phyloP scores from a whole-genome alignment of 2,113 vertebrate genomes.

The Lipotes vexillifer region DNA sequence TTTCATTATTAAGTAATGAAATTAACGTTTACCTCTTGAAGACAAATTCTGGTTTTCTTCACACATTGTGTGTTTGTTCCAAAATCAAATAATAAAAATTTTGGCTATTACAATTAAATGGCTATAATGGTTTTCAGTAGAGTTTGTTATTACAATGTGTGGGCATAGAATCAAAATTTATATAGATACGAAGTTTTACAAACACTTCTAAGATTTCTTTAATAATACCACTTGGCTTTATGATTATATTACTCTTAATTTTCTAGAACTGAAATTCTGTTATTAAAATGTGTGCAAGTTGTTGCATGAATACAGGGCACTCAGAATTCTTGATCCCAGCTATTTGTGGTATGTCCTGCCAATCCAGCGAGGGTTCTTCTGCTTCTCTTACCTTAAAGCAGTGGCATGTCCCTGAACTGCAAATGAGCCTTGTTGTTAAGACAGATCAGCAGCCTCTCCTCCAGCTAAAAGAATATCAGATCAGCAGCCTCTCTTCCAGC shows the following conservation, averaged over 20 bases:
- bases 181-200: not conserved
- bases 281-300: not conserved
- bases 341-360: not conserved
- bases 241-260: not conserved
- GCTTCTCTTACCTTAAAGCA: not conserved
- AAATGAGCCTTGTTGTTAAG: not conserved
- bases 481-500: not conserved
- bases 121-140: not conserved
- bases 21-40: slow-evolving; percentile 33
- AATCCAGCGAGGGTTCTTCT: not conserved
- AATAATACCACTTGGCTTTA: not conserved
- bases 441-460: not conserved
- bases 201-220: not conserved
- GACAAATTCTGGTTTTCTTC: slow-evolving; percentile 18
- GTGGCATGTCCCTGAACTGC: not conserved
- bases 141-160: not conserved
- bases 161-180: not conserved
- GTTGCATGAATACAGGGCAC: not conserved
- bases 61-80: not conserved
- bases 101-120: slow-evolving; percentile 4
- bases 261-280: not conserved
- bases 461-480: no score
- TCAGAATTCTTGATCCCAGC: not conserved
- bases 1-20: not conserved
- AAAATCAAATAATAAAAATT: not conserved